Conservation (phyloP, 2,888 invertebrate species). For the Drosophila mulleri region DNA sequence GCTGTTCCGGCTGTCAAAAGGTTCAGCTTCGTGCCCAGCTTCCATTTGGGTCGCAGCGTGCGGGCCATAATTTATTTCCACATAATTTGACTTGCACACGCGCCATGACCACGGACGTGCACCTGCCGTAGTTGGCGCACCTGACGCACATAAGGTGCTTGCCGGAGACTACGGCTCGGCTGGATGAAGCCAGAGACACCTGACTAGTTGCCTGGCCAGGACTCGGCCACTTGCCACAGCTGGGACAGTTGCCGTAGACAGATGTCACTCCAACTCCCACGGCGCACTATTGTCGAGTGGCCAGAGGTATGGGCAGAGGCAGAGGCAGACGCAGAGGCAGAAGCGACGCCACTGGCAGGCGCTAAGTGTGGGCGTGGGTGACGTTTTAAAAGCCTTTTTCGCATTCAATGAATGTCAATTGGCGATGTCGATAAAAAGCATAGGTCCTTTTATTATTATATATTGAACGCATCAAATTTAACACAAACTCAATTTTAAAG, state of each 20-base stretch:
- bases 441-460: slow-evolving; percentile 20
- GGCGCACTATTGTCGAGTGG: slow-evolving; percentile 13
- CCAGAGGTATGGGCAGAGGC: not conserved
- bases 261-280: slow-evolving; percentile 54
- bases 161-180: not conserved
- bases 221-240: not conserved
- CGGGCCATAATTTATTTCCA: slow-evolving; percentile 73
- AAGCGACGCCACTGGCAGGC: not conserved
- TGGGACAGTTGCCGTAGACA: slow-evolving; percentile 42
- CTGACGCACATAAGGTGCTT: not conserved
- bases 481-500: slow-evolving; percentile 48
- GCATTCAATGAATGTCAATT: slow-evolving; percentile 51
- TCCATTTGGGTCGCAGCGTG: slow-evolving; percentile 39
- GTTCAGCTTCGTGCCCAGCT: slow-evolving; percentile 1
- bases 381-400: slow-evolving; percentile 54
- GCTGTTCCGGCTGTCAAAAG: slow-evolving; percentile 4
- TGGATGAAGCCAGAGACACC: slow-evolving; percentile 27
- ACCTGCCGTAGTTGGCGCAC: not conserved
- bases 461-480: slow-evolving; percentile 36
- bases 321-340: not conserved
- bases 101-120: slow-evolving; percentile 26
- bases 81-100: slow-evolving; percentile 74
- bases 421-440: slow-evolving; percentile 12
- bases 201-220: slow-evolving; percentile 30
- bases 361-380: slow-evolving; percentile 7